phyloP scores from a whole-genome alignment of 1,140 invertebrate genomes.

The Probaryconus sp. region DNA sequence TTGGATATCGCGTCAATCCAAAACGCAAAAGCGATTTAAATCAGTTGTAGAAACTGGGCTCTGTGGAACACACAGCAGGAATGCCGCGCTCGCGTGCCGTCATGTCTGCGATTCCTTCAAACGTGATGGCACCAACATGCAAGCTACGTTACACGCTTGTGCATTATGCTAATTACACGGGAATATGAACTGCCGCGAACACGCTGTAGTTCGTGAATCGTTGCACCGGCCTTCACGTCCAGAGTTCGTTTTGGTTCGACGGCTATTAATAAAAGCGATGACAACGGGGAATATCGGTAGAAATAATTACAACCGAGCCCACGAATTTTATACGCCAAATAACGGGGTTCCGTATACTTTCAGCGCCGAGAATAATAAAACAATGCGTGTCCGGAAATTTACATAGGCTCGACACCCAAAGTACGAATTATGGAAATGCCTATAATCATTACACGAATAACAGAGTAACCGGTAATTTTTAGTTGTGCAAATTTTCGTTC shows the following conservation, averaged over 20 bases:
- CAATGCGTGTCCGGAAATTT: slow-evolving; percentile 27
- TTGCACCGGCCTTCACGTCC: slow-evolving; percentile 24
- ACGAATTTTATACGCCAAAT: slow-evolving; percentile 40
- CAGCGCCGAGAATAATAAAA: slow-evolving; percentile 16
- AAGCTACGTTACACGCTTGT: slow-evolving; percentile 51
- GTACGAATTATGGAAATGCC: slow-evolving; percentile 44
- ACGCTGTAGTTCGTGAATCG: slow-evolving; percentile 37
- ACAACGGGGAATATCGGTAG: slow-evolving; percentile 45
- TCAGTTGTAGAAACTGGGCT: slow-evolving; percentile 47
- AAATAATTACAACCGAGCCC: slow-evolving; percentile 25
- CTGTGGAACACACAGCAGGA: slow-evolving; percentile 43
- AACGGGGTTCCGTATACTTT: slow-evolving; percentile 14
- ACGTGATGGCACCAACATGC: slow-evolving; percentile 58
- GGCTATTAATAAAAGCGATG: slow-evolving; percentile 54
- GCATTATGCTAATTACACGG: slow-evolving; percentile 63
- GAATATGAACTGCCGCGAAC: slow-evolving; percentile 48
- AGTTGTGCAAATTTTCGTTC: slow-evolving; percentile 14
- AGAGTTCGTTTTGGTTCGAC: slow-evolving; percentile 46
- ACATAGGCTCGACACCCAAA: slow-evolving; percentile 23
- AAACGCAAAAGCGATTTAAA: slow-evolving; percentile 41
- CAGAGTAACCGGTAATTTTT: slow-evolving; percentile 39
- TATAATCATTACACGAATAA: slow-evolving; percentile 19
- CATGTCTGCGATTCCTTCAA: slow-evolving; percentile 56
- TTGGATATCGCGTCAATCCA: slow-evolving; percentile 40
- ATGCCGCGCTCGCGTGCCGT: slow-evolving; percentile 63